Evolutionary conservation across 2,888 invertebrate genomes (phyloP).

Genomic region (Bembecia ichneumoniformis): DNA sequence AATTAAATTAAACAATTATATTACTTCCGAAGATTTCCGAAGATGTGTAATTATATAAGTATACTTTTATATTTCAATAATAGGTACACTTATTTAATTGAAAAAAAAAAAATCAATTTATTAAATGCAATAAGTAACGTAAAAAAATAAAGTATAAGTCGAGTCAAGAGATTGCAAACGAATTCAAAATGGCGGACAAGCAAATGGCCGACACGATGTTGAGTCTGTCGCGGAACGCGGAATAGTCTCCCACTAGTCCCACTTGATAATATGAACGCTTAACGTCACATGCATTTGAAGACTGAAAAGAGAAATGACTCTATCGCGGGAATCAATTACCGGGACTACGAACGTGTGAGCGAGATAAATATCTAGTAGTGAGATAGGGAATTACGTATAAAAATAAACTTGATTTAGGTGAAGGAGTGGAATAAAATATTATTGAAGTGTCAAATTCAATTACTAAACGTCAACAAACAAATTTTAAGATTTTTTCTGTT

Average conservation of each 20-base stretch:
- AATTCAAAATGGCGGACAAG: constrained; percentile 39
- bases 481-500: too few relatives aligned
- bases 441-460: neutral
- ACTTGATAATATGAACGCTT: constrained; percentile 23
- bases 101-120: too few relatives aligned
- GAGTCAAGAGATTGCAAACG: neutral
- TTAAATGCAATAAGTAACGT: too few relatives aligned
- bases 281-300: constrained; percentile 16
- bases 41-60: too few relatives aligned
- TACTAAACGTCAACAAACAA: too few relatives aligned
- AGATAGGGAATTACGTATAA: constrained; percentile 15
- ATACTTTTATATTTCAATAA: too few relatives aligned
- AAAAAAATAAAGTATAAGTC: too few relatives aligned
- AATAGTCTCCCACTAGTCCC: constrained; percentile 49
- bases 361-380: constrained; percentile 17
- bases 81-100: too few relatives aligned
- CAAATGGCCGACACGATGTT: constrained; percentile 1
- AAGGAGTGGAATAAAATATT: constrained; percentile 25
- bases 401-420: constrained; percentile 36
- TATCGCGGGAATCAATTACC: too few relatives aligned
- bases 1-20: too few relatives aligned
- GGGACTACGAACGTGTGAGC: constrained; percentile 16
- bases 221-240: constrained; percentile 36
- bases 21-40: too few relatives aligned
- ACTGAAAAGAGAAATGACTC: constrained; percentile 13